Evolutionary conservation across 1,140 invertebrate species (phyloP), one percentile per base, ranked within the genome.

Genomic region (Pogonognathellus flavescens): DNA sequence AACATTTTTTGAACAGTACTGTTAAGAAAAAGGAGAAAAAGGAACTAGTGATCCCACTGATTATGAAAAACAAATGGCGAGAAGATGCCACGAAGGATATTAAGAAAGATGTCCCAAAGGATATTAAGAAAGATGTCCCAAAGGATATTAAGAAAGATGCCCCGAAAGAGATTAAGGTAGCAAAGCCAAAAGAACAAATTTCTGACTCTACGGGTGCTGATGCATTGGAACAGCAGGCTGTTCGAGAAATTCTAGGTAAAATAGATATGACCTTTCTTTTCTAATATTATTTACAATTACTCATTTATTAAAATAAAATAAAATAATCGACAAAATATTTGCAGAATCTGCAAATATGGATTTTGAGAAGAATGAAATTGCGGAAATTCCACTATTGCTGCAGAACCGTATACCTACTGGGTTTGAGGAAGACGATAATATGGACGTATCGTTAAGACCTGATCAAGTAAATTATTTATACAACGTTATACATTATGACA

Each of bases 381-480:
- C 20, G 88, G 49, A 84, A 87, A 49, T 92, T 84, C 92, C 92
- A 16, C 84, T 92, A 41, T 88, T 92, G 49, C 89, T 92, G 87
- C 90, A 90, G 82, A 92, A 92, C 87, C 90, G 90, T 85, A 86
- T 92, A n/a, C 92, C 92, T 31, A 90, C 91, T 22, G 91, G 92
- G 1, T 92, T 88, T 89, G 92, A 92, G 88, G 91, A 91, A 11
- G 91, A 92, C 89, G 91, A 91, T 8, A 91, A 90, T 81, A 85
- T 92, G 18, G 90, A 92, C 89, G 91, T 92, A 7, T 90, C 90
- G 7, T 85, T 92, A 3, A 86, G 92, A 81, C 90, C 92, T 14
- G 90, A 91, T 57, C 90, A 89, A 86, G 88, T 88, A 88, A 62
- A 62, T 76, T 16, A 18, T 8, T 25, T 85, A n/a, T 60, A 72